A percentile compares a stretch with the other conserved stretches of the same genome.
Evolutionary conservation across 2,113 vertebrate species (phyloP).

Genomic region (Galeopterus variegatus): DNA sequence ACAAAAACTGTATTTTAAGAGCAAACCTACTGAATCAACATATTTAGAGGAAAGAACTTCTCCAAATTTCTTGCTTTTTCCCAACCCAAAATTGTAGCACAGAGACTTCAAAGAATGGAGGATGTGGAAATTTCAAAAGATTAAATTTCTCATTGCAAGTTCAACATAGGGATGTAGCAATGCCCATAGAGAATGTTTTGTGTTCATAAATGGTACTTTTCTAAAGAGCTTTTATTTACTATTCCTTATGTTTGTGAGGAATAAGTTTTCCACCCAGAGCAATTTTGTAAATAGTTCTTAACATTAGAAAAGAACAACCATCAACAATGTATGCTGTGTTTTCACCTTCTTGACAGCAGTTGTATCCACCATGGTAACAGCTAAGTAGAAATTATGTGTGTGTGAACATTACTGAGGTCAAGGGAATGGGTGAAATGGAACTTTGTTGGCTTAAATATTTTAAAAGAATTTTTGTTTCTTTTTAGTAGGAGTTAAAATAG

Average conservation of each 20-base stretch:
- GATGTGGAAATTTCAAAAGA: background rate
- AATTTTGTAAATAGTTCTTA: constrained; percentile 38
- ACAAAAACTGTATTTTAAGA: background rate
- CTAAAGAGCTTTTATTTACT: background rate
- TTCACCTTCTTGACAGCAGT: background rate
- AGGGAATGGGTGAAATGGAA: background rate
- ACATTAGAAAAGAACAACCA: background rate
- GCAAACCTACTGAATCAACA: background rate
- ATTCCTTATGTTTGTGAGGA: background rate
- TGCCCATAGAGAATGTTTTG: background rate
- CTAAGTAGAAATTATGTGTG: background rate
- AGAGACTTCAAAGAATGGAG: background rate
- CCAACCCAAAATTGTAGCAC: background rate
- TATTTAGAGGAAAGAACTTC: background rate
- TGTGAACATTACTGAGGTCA: constrained; percentile 3
- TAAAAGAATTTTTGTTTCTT: constrained; percentile 54
- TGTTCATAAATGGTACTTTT: background rate
- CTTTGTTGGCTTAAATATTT: constrained; percentile 53
- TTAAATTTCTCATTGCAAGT: background rate
- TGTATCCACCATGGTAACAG: background rate
- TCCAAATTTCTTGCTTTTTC: background rate
- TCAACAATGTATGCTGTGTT: background rate
- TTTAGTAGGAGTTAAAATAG: constrained; percentile 60
- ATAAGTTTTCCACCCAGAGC: background rate
- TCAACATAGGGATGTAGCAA: background rate